A percentile compares a stretch with the other conserved stretches of the same genome.
These are phyloP conservation scores for Augiades crinisus DNA, from an alignment of 2,888 invertebrate genomes.

Conservation along the genomic window DNA sequence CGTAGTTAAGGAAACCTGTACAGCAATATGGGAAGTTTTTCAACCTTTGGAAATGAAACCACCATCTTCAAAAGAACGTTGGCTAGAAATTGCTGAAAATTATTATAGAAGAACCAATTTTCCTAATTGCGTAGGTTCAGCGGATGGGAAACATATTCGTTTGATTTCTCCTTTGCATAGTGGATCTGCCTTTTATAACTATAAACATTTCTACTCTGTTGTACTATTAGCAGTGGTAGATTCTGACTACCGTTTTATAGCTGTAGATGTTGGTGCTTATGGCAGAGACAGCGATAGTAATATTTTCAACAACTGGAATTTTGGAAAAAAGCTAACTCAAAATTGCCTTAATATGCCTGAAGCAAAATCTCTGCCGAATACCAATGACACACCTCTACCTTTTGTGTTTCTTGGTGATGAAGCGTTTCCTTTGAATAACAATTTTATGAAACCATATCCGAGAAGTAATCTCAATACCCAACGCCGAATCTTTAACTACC, in stretches of 20 bases:
- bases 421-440: conserved; percentile 31
- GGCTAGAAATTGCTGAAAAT: conserved; percentile 2
- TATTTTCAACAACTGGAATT: conserved; percentile 20
- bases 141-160: conserved; percentile 35
- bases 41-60: conserved; percentile 29
- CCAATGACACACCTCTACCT: conserved; percentile 27
- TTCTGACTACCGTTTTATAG: conserved; percentile 30
- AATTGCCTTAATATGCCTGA: conserved; percentile 29
- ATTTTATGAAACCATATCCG: conserved; percentile 30
- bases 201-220: conserved; percentile 30
- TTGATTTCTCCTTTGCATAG: conserved; percentile 30
- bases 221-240: conserved; percentile 33
- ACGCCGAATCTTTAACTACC: conserved; percentile 32
- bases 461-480: conserved; percentile 27
- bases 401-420: conserved; percentile 33
- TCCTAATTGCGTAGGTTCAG: conserved; percentile 12
- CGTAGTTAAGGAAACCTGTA: conserved; percentile 31
- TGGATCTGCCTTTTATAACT: conserved; percentile 32
- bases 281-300: conserved; percentile 30
- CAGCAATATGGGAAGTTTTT: conserved; percentile 29
- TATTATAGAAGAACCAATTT: conserved; percentile 19
- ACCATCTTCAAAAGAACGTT: conserved; percentile 35
- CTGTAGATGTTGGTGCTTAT: conserved; percentile 28
- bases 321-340: conserved; percentile 25
- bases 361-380: conserved; percentile 27